Base-by-base conservation (phyloP, 2,888 invertebrate species). In the Megaustenia siamemsis region DNA sequence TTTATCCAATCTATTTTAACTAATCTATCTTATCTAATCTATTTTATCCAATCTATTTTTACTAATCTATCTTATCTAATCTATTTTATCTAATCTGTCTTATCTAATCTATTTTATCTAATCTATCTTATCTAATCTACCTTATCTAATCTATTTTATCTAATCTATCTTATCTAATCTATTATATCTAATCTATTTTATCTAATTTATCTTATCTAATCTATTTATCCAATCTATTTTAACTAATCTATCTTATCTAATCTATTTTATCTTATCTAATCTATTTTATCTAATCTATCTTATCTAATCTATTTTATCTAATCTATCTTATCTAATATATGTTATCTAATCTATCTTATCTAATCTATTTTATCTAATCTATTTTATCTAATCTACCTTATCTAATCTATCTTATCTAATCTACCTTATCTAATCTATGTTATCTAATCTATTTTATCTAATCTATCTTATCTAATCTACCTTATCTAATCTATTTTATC, bases 401-500 rank as follows among this genome's bases (percentile, higher is more conserved):
- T 21, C 21, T 21, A 15, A 8, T 56, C 10, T 56, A 15, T 56
- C 56, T 56, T 21, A 15, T 21, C 21, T 21, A 15, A 56, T 56
- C 56, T 56, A 56, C n/a, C n/a, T n/a, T n/a, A n/a, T 56, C 56
- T 56, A 18, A 56, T 56, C 56, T 56, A 56, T 21, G 12, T 8
- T 56, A 56, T 56, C 56, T 56, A 56, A 56, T 56, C 56, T 56
- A 56, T 56, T 24, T 56, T 56, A 56, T 56, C 56, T 56, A 56
- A 56, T 56, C 56, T 56, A 56, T 56, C 21, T 56, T 56, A 56
- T 56, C 56, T 56, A 18, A 56, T 56, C 56, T 56, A 56, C 10
- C 24, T 21, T 56, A 56, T 56, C 56, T 56, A 18, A 56, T 56
- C 56, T 56, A 56, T 18, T 21, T 21, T 56, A 56, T 56, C 56